These are phyloP conservation scores for Rhinoptilus africanus DNA, from an alignment of 2,113 vertebrate genomes.

Conservation along the genomic window DNA sequence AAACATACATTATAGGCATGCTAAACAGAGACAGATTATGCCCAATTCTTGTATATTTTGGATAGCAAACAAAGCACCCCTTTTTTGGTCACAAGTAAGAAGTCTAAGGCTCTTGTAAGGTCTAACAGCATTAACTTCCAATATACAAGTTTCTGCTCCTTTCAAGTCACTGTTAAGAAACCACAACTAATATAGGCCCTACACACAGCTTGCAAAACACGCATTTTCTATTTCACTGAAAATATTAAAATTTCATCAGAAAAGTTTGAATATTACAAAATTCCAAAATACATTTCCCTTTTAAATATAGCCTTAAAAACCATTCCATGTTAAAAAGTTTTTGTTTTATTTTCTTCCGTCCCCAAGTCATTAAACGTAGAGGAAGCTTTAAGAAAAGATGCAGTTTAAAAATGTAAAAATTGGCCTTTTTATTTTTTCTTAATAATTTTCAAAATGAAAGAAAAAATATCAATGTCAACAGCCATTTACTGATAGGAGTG, in stretches of 20 bases:
- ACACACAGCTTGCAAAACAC: not conserved
- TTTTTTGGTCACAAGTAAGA: not conserved
- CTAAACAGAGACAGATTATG: not conserved
- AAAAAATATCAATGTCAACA: not conserved
- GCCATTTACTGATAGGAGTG: not conserved
- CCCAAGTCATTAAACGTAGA: not conserved
- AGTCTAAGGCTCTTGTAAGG: not conserved
- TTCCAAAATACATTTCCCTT: conserved; percentile 13
- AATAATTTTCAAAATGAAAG: not conserved
- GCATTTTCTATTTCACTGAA: not conserved
- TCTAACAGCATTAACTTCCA: not conserved
- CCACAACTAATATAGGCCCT: not conserved
- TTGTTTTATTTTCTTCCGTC: not conserved
- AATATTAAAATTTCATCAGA: not conserved
- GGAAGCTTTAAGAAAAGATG: not conserved
- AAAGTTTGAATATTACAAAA: conserved; percentile 15
- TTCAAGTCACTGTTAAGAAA: not conserved
- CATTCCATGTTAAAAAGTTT: not conserved
- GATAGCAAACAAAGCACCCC: not conserved
- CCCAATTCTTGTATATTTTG: not conserved
- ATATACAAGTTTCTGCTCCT: not conserved
- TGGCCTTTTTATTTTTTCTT: not conserved
- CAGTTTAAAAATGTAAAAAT: conserved; percentile 12
- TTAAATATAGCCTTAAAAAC: conserved; percentile 25
- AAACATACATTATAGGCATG: not conserved